Evolutionary conservation across 2,888 invertebrate species (phyloP), one percentile per base, ranked within the genome.

Genomic region (Cephus nigrinus): DNA sequence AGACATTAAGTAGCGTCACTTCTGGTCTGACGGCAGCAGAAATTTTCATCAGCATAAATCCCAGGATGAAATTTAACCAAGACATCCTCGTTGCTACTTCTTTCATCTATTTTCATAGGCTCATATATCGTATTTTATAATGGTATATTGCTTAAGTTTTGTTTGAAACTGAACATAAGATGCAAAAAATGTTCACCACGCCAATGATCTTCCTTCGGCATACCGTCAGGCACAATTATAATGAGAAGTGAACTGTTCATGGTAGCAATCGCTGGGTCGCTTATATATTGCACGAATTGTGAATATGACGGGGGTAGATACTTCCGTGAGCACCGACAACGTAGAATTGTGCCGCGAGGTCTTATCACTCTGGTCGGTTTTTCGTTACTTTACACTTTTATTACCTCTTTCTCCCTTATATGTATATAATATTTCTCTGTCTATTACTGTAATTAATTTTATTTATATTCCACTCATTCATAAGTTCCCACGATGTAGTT

Each of bases 201-300:
- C 12, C 4, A 15, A 40, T 40, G 4, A 40, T 40, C 4, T 1
- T 40, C 15, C 15, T 40, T 12, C 40, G 15, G n/a, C 34, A 30
- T 34, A 35, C 35, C 73, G 35, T 73, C 12, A 15, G 34, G n/a
- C 15, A 40, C 69, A 74, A 77, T 75, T 55, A 30, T 77, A 77
- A 71, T 75, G 77, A 72, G 68, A 78, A 75, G 83, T 80, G 78
- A 79, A 82, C 82, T 83, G 83, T 79, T 75, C 74, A 75, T 75
- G 80, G 84, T 84, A 84, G 84, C 84, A 86, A 87, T 86, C 84
- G 84, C 79, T 82, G 84, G 83, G 83, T 85, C 84, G 86, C 82
- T 87, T 88, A 82, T 85, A 88, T 86, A 88, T 87, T 81, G 82
- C 82, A 80, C 78, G 83, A 82, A 81, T 36, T 77, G 79, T 77